Base-by-base conservation (phyloP, 30 jellyfish, hydroid and myxozoan species). In the Mastigias papua region DNA sequence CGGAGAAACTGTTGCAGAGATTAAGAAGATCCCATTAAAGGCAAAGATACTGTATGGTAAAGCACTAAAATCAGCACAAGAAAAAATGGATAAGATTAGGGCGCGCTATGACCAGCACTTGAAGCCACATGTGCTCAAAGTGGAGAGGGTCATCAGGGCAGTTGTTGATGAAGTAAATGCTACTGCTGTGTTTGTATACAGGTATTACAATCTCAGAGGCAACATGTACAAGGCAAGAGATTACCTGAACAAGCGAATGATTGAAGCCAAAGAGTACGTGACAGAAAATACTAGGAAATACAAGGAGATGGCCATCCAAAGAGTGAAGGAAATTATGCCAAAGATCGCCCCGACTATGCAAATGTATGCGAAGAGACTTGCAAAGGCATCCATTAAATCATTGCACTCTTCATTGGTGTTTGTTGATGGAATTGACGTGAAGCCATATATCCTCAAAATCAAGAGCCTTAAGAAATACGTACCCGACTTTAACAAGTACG, bases 1-100 rank as follows among this genome's bases (percentile, higher is more conserved):
- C n/a, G 84, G 92, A n/a, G 96, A 94, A 50, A 94, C 98, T 30
- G 91, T 94, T 57, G 96, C 87, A 17, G 98, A 90, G 65, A 89
- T 88, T 76, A 85, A 79, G 80, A 85, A 33, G 81, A 57, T 94
- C 81, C 98, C 98, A 50, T 61, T 34, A 78, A 89, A 81, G 54
- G 82, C 96, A 48, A 73, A 34, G 31, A 79, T 27, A 35, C 61
- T 85, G 66, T 85, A 85, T 50, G 88, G 72, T 2, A 85, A 73
- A 48, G 94, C 88, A 7, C 16, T 57, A 22, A 57, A 48, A 34
- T 46, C 57, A 29, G 85, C 86, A 8, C 62, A 73, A 21, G 68
- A 30, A 20, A 73, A 85, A 46, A 49, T 73, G 20, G 76, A 64
- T 13, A 81, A 72, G 28, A 8, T 85, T 42, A 85, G 63, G 49